Conservation (phyloP, 64 coral and sea anemone genomes). For the Trachythela sp. region DNA sequence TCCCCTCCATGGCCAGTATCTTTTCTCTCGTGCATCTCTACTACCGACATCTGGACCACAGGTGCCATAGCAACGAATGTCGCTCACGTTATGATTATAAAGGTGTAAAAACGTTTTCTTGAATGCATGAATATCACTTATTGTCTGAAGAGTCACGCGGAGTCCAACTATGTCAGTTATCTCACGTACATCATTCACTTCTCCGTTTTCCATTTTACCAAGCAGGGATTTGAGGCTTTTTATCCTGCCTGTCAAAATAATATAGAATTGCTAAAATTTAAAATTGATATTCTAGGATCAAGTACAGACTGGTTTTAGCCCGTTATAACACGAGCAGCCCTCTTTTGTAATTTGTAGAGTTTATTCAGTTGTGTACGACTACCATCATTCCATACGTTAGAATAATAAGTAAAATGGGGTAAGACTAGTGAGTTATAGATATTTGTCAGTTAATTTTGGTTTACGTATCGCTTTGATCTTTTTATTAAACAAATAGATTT, state of each 20-base stretch:
- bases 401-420: too few species aligned
- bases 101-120: neutral
- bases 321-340: too few species aligned
- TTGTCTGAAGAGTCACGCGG: conserved; percentile 24
- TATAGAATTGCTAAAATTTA: neutral
- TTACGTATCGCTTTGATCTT: too few species aligned
- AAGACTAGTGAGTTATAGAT: too few species aligned
- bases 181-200: neutral
- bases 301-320: too few species aligned
- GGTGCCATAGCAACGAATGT: conserved; percentile 39
- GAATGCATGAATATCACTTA: conserved; percentile 23
- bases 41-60: conserved; percentile 13
- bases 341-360: too few species aligned
- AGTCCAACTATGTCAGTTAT: conserved; percentile 31
- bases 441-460: too few species aligned
- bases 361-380: too few species aligned
- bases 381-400: too few species aligned
- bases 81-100: neutral
- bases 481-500: too few species aligned
- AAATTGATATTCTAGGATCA: too few species aligned
- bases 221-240: conserved; percentile 18
- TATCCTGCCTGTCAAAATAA: conserved; percentile 23
- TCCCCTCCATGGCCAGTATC: conserved; percentile 34
- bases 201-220: conserved; percentile 1
- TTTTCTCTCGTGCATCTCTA: neutral